Evolutionary conservation across 2,113 vertebrate species (phyloP), one percentile per base, ranked within the genome.

Genomic region (Entelurus aequoreus): DNA sequence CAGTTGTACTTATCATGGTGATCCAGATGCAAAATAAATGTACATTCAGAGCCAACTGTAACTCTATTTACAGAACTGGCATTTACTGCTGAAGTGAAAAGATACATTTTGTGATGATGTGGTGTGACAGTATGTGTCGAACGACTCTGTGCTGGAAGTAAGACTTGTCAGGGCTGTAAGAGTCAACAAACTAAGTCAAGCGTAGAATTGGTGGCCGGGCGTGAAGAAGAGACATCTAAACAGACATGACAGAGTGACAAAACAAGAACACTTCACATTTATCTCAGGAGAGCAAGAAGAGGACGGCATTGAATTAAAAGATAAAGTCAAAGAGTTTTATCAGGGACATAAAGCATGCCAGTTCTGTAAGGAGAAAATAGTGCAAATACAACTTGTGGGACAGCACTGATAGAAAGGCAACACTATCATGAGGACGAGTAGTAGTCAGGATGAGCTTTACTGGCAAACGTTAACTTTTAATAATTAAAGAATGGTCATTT

Each of bases 231-330:
- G 44, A 15, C 42, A 59, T 68, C 21, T 75, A 63, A 77, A 69
- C 57, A 56, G 58, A 74, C 42, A 69, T 36, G 64, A 78, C 61
- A 73, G 62, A 71, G 60, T 77, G 70, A 69, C 72, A 78, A 70
- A 57, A 51, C 35, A 52, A 28, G 6, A 37, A 37, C 6, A 62
- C 42, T 35, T 64, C 62, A 65, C 54, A 63, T 69, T 71, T 50
- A 69, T 65, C 48, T 60, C 3, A 40, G 47, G 51, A 60, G 3
- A 70, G 52, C 13, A 72, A 62, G 36, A 19, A 35, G 19, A 1
- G 47, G 13, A 61, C 62, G 55, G 44, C 8, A 14, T 50, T 8
- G 4, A 65, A 6, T 6, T 16, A 38, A 9, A 42, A 42, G 12
- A 56, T 11, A 7, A n/a, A 44, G 54, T 54, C 35, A 37, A 5